These are phyloP conservation scores for Acronicta leporina DNA, from an alignment of 2,888 invertebrate species.

Conservation along the genomic window DNA sequence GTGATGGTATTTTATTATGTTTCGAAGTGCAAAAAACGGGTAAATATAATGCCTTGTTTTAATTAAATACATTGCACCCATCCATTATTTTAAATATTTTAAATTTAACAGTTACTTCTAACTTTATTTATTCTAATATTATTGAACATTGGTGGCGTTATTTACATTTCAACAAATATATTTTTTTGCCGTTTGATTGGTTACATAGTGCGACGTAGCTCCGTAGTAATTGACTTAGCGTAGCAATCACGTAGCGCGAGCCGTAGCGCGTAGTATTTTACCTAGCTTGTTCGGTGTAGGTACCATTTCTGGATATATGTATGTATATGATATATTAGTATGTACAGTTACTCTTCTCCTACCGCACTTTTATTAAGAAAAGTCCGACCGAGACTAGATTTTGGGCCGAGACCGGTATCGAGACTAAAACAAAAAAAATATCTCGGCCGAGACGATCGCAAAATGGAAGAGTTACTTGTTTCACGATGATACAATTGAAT, in stretches of 20 bases:
- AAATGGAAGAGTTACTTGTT: too few species aligned
- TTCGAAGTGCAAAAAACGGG: too few species aligned
- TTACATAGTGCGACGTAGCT: conserved; percentile 23
- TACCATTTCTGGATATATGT: too few species aligned
- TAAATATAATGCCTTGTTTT: not conserved
- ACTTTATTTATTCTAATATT: not conserved
- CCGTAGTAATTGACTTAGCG: conserved; percentile 47
- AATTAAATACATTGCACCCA: conserved; percentile 13
- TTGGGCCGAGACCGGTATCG: too few species aligned
- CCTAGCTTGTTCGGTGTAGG: conserved; percentile 28
- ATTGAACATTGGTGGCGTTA: not conserved
- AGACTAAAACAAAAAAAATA: too few species aligned
- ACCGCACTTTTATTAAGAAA: conserved; percentile 7
- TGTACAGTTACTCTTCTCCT: conserved; percentile 12
- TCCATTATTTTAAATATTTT: conserved; percentile 3
- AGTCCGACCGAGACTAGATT: too few species aligned
- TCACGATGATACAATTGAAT: too few species aligned
- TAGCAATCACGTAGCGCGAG: conserved; percentile 51
- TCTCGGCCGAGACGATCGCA: too few species aligned
- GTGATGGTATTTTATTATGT: too few species aligned
- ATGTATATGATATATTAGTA: too few species aligned
- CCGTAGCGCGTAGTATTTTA: conserved; percentile 41
- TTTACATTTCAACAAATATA: conserved; percentile 21
- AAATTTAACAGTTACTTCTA: conserved; percentile 3
- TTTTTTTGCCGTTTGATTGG: conserved; percentile 14